phyloP scores from a whole-genome alignment of 2,797 vertebrate species.

The Martes flavigula region DNA sequence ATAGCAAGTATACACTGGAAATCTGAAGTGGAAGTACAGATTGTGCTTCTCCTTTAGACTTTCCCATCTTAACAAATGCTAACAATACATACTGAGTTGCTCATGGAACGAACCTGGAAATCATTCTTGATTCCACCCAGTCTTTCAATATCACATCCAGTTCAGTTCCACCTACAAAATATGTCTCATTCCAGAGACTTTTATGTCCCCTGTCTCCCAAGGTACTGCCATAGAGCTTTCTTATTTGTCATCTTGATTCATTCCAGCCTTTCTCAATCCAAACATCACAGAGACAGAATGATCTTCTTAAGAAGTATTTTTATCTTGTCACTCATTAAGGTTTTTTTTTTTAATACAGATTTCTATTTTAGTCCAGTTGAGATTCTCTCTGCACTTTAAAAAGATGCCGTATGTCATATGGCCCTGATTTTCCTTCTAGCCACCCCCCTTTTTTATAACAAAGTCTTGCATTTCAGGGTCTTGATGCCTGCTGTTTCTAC shows the following conservation, averaged over 20 bases:
- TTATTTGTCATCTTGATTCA: background rate
- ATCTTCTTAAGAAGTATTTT: background rate
- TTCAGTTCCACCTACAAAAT: background rate
- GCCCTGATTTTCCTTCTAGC: background rate
- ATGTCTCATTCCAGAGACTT: background rate
- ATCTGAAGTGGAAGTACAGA: background rate
- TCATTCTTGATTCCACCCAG: background rate
- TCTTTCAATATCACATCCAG: background rate
- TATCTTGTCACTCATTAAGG: background rate
- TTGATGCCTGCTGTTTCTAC: background rate
- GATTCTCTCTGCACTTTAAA: background rate
- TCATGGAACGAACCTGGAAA: background rate
- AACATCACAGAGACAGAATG: background rate
- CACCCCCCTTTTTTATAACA: background rate
- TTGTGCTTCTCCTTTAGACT: background rate
- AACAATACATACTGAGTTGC: background rate
- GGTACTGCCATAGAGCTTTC: background rate
- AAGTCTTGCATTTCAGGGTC: background rate
- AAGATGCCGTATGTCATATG: background rate
- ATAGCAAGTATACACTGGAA: background rate
- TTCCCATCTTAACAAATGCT: background rate
- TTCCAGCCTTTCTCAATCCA: background rate
- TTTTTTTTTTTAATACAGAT: background rate
- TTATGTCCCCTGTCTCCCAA: background rate
- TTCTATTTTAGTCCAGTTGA: background rate